These are phyloP conservation scores for Siniperca chuatsi DNA, from an alignment of 2,113 vertebrate genomes.

Conservation along the genomic window DNA sequence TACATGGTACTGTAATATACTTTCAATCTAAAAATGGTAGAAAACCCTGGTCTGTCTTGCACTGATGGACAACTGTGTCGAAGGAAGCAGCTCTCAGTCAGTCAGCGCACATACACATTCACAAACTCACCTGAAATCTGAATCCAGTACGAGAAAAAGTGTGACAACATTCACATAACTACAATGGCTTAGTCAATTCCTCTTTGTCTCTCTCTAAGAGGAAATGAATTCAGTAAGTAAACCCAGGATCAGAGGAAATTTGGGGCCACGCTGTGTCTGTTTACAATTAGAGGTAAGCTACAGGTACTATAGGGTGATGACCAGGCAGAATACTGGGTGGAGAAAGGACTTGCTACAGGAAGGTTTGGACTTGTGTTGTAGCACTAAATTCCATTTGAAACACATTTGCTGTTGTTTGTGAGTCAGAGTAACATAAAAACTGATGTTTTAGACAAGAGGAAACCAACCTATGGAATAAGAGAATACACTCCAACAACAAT, in stretches of 20 bases:
- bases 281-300: constrained; percentile 47
- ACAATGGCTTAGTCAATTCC: constrained; percentile 3
- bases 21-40: constrained; percentile 78
- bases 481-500: constrained; percentile 42
- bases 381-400: constrained; percentile 24
- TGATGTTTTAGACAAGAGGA: constrained; percentile 30
- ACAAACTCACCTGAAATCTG: constrained; percentile 10
- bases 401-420: constrained; percentile 12
- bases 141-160: constrained; percentile 32
- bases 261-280: constrained; percentile 32
- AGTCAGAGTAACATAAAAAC: constrained; percentile 9
- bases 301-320: constrained; percentile 10
- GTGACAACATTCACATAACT: constrained; percentile 48
- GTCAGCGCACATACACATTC: not conserved
- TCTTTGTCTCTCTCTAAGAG: constrained; percentile 4
- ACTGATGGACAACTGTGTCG: constrained; percentile 58
- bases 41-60: constrained; percentile 72
- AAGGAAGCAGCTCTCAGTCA: constrained; percentile 46
- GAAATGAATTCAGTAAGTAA: constrained; percentile 40
- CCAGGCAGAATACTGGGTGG: not conserved
- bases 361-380: constrained; percentile 10
- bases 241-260: constrained; percentile 22
- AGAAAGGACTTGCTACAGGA: constrained; percentile 9
- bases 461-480: constrained; percentile 53
- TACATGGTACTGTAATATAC: constrained; percentile 70